Conservation (phyloP, 2,888 invertebrate genomes). For the Heliothis peltigera region DNA sequence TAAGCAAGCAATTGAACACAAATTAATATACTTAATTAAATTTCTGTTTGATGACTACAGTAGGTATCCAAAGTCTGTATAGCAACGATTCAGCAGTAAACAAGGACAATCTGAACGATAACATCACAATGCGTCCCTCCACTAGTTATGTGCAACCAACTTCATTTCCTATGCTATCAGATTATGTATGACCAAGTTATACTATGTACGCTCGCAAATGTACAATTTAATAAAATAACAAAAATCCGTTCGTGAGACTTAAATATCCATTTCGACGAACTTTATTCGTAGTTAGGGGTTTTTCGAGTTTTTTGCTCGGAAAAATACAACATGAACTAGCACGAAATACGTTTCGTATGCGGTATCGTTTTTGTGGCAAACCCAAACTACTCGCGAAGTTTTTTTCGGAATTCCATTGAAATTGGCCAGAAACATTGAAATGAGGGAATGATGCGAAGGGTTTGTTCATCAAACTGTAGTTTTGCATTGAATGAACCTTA, state of each 20-base stretch:
- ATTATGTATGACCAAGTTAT: slow-evolving; percentile 13
- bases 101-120: slow-evolving; percentile 9
- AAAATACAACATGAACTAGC: slow-evolving; percentile 17
- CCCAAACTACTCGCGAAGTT: slow-evolving; percentile 14
- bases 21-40: too few species aligned
- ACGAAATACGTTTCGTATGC: slow-evolving; percentile 14
- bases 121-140: slow-evolving; percentile 10
- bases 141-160: slow-evolving; percentile 4
- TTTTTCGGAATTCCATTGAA: slow-evolving; percentile 25
- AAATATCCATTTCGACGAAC: slow-evolving; percentile 30
- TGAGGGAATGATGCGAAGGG: background rate
- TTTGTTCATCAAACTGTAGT: background rate
- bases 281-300: slow-evolving; percentile 29
- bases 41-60: background rate
- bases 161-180: slow-evolving; percentile 29
- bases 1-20: too few species aligned
- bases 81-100: slow-evolving; percentile 5
- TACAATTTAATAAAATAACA: slow-evolving; percentile 29
- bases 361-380: slow-evolving; percentile 22
- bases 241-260: slow-evolving; percentile 18
- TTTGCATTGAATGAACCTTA: too few species aligned
- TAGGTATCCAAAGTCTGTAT: slow-evolving; percentile 2
- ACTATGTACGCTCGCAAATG: slow-evolving; percentile 8
- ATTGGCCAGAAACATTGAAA: slow-evolving; percentile 18
- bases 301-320: slow-evolving; percentile 22